Evolutionary conservation across 1,140 invertebrate species (phyloP), one percentile per base, ranked within the genome.

Genomic region (Hermetia illucens): DNA sequence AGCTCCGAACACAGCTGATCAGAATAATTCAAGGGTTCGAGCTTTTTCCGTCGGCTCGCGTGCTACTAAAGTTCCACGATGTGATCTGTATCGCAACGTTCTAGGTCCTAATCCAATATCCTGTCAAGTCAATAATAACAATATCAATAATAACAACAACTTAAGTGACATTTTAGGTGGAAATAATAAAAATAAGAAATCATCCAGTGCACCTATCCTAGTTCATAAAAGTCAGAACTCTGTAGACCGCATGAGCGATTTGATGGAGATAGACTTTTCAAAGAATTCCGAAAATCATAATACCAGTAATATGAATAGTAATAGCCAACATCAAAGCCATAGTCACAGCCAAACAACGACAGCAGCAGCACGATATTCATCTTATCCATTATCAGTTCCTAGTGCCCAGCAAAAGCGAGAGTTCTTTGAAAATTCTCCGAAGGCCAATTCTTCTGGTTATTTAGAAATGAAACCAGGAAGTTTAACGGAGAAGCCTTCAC

Each of bases 201-300:
- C 65, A 25, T 73, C 58, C 15, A 74, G 71, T 40, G 72, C 74
- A 2, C 74, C 74, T 15, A 43, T 75, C 6, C 53, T 75, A 36
- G 58, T 59, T 22, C 65, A 62, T 36, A 72, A 69, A 53, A 69
- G 69, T 30, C 72, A 73, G 42, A 70, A 70, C 44, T 76, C 72
- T n/a, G 62, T 68, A 13, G 74, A 77, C 39, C 69, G 72, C 1
- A 77, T 79, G 63, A 77, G 77, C 37, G 79, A 86, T 61, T 65
- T 82, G 30, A 82, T 86, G 79, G 80, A 82, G 58, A 68, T 86
- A 38, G 82, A 85, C 56, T 85, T 84, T 50, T 74, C 73, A 1
- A 66, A 66, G 47, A 66, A 35, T 35, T 4, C 66, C 10, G 65
- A 54, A 44, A 41, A n/a, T n/a, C n/a, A n/a, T 22, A 22, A 21